Evolutionary conservation across 2,888 invertebrate genomes (phyloP).

Genomic region (Drosophila mayaguana): DNA sequence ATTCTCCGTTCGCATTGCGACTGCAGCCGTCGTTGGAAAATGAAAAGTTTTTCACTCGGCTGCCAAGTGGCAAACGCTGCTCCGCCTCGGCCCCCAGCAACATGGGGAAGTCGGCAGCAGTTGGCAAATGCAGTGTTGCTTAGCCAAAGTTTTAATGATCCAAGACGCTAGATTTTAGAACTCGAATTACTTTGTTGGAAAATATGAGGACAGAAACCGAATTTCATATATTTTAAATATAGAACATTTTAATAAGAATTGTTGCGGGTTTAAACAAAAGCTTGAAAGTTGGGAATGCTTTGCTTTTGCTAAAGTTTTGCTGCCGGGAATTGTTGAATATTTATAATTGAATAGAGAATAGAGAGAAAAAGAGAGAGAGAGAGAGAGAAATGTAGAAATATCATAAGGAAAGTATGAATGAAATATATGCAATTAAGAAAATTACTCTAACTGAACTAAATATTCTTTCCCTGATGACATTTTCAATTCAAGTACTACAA

Average conservation of each 20-base stretch:
- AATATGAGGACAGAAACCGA: not conserved
- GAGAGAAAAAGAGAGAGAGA: too few relatives aligned
- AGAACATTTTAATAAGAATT: not conserved
- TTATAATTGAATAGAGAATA: too few relatives aligned
- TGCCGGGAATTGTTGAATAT: not conserved
- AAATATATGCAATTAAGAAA: too few relatives aligned
- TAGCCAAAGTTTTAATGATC: constrained; percentile 73
- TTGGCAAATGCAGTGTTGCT: constrained; percentile 60
- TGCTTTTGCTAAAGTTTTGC: not conserved
- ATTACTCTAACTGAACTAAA: too few relatives aligned
- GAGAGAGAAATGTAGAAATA: too few relatives aligned
- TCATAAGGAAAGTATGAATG: too few relatives aligned
- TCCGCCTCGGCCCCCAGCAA: not conserved
- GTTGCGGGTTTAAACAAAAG: not conserved
- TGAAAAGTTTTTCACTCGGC: constrained; percentile 72
- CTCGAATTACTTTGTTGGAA: constrained; percentile 22
- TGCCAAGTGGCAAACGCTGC: constrained; percentile 58
- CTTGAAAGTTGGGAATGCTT: not conserved
- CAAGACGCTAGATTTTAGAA: constrained; percentile 42
- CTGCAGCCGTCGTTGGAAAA: constrained; percentile 54
- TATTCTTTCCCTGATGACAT: too few relatives aligned
- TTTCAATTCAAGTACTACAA: too few relatives aligned
- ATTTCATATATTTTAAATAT: not conserved
- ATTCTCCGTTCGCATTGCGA: constrained; percentile 33
- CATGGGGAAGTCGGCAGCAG: constrained; percentile 10